Conservation (phyloP, 2,888 invertebrate species). For the Heliconius ethilla region DNA sequence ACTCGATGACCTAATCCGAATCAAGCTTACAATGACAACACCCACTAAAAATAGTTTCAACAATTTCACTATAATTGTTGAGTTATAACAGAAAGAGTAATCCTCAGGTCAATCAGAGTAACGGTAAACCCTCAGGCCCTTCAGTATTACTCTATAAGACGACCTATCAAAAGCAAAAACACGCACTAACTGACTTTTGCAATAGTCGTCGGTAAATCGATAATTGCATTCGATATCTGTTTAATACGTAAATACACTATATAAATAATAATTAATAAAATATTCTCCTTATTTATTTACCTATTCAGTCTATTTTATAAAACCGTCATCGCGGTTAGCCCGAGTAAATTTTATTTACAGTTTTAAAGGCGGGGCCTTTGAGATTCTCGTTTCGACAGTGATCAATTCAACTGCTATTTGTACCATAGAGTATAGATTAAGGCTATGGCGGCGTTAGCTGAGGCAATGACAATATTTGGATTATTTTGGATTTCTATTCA, state of each 20-base stretch:
- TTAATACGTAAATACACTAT: conserved; percentile 29
- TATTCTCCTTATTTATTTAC: conserved; percentile 57
- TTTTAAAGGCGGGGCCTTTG: conserved; percentile 77
- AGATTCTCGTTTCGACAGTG: conserved; percentile 75
- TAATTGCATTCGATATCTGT: conserved; percentile 53
- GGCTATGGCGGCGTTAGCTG: conserved; percentile 29
- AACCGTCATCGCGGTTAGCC: conserved; percentile 72
- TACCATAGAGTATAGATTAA: conserved; percentile 58
- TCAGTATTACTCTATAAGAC: conserved; percentile 54
- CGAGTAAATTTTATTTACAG: conserved; percentile 71
- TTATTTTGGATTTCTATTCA: background rate
- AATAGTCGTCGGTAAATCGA: conserved; percentile 69
- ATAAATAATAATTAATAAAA: conserved; percentile 35
- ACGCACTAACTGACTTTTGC: conserved; percentile 65
- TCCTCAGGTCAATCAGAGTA: conserved; percentile 48
- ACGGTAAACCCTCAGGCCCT: conserved; percentile 51
- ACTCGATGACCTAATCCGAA: conserved; percentile 80
- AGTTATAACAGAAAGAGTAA: conserved; percentile 61
- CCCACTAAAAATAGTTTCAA: conserved; percentile 84
- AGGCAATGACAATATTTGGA: conserved; percentile 30
- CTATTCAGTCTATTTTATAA: conserved; percentile 67
- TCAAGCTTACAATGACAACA: conserved; percentile 80
- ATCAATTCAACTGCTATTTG: conserved; percentile 72
- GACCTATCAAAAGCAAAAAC: conserved; percentile 57
- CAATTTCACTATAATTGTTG: conserved; percentile 61